Evolutionary conservation across 2,888 invertebrate genomes (phyloP), one percentile per base, ranked within the genome.

Genomic region (Eurytoma californica): DNA sequence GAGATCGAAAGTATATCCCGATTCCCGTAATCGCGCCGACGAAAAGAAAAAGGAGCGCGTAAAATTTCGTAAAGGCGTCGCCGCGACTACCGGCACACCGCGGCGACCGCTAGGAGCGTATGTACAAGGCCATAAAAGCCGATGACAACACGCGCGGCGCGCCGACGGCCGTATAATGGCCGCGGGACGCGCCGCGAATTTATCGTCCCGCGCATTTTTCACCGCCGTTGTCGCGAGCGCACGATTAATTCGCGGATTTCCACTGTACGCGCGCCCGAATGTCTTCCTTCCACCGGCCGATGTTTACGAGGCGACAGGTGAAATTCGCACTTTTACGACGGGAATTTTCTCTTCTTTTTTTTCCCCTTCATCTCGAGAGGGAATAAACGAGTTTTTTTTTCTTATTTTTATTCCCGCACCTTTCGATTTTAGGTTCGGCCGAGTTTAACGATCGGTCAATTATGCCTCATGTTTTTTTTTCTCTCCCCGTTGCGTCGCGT

Each of bases 121-220:
- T 53, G 16, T 14, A 53, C 3, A 53, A 53, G 47, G 20, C 47
- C 28, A 30, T 65, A 65, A 72, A 72, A 65, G 55, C 53, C 55
- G 65, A 65, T 65, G 72, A 72, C 72, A 72, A 72, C 72, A 72
- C 72, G 16, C 16, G 39, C 39, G 9, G 39, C 13, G 28, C n/a
- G 53, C 7, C 72, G 51, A 51, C 16, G 72, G 60, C 51, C 49
- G 30, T 51, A 61, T 70, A 20, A 47, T 39, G 51, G 51, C 39
- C 51, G 39, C 14, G 13, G 18, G 49, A 53, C 55, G 13, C 51
- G 39, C 14, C 24, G 51, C 28, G 39, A 30, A 73, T 66, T 73
- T 57, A 73, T 47, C 63, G 39, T 28, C 39, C 65, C 28, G 51
- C 53, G 51, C 53, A 63, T 53, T 61, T 51, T 61, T 72, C 60